phyloP scores from a whole-genome alignment of 1,140 invertebrate genomes.

The Maconellicoccus hirsutus region DNA sequence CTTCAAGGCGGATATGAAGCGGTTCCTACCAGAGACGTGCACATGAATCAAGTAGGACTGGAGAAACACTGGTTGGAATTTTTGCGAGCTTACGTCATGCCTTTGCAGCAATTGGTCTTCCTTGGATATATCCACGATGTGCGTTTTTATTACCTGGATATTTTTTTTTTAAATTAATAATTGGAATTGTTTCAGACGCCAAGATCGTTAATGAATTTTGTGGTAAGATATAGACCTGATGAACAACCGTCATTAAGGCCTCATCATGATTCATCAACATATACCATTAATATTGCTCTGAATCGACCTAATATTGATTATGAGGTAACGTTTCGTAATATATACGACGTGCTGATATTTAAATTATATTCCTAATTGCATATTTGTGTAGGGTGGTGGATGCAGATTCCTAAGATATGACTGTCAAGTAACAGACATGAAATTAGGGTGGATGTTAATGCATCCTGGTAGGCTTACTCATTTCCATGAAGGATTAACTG shows the following conservation, averaged over 20 bases:
- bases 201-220: slow-evolving; percentile 92
- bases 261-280: slow-evolving; percentile 97
- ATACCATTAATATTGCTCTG: slow-evolving; percentile 94
- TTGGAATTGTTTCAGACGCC: slow-evolving; percentile 63
- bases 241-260: slow-evolving; percentile 88
- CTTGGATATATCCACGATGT: slow-evolving; percentile 74
- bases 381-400: slow-evolving; percentile 68
- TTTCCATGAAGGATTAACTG: slow-evolving; percentile 84
- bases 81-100: slow-evolving; percentile 74
- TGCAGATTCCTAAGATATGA: slow-evolving; percentile 92
- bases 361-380: background rate
- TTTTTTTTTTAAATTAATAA: too few species aligned
- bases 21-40: slow-evolving; percentile 95
- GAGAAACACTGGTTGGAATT: slow-evolving; percentile 87
- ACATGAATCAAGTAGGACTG: slow-evolving; percentile 93
- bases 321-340: slow-evolving; percentile 37
- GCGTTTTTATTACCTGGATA: slow-evolving; percentile 35
- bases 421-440: slow-evolving; percentile 79
- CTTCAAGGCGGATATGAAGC: slow-evolving; percentile 92
- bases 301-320: slow-evolving; percentile 62
- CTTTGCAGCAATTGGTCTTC: slow-evolving; percentile 88
- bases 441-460: slow-evolving; percentile 89
- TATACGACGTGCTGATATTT: too few species aligned
- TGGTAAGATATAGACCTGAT: slow-evolving; percentile 89
- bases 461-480: slow-evolving; percentile 95